These are phyloP conservation scores for Epinephelus moara DNA, from an alignment of 2,113 vertebrate genomes.

Conservation along the genomic window DNA sequence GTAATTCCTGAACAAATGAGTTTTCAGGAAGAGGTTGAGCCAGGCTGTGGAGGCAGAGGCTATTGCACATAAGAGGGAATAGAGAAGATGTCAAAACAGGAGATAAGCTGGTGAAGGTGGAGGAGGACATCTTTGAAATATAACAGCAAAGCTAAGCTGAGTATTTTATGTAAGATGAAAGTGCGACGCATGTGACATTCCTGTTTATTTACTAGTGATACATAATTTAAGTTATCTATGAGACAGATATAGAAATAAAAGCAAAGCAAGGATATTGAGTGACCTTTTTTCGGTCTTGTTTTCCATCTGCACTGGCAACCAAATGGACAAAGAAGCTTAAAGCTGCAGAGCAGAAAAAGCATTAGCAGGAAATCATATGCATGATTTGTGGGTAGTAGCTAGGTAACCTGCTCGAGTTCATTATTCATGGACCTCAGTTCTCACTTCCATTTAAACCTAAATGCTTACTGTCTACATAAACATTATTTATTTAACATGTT, in stretches of 20 bases:
- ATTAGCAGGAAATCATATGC: conserved; percentile 12
- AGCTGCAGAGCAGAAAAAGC: conserved; percentile 18
- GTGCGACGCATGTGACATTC: conserved; percentile 36
- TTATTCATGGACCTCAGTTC: conserved; percentile 17
- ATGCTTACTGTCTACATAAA: background rate
- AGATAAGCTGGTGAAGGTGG: conserved; percentile 12
- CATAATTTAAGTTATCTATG: conserved; percentile 34
- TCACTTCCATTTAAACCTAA: conserved; percentile 21
- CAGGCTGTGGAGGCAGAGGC: conserved; percentile 4
- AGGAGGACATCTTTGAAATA: conserved; percentile 13
- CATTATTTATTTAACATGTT: conserved; percentile 22
- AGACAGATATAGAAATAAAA: conserved; percentile 11
- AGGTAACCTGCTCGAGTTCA: conserved; percentile 7
- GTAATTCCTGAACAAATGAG: conserved; percentile 34
- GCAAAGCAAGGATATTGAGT: background rate
- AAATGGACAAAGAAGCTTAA: conserved; percentile 17
- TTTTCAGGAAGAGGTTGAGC: conserved; percentile 2
- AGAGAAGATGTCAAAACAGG: background rate
- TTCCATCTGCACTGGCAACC: conserved; percentile 12
- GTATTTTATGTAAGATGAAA: conserved; percentile 43
- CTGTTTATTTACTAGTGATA: conserved; percentile 38
- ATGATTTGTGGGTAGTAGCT: conserved; percentile 20
- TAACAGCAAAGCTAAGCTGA: conserved; percentile 28
- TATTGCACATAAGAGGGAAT: background rate
- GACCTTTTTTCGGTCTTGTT: background rate